These are phyloP conservation scores for Arrhopalites spinosus DNA, from an alignment of 2,888 invertebrate genomes.

Conservation along the genomic window DNA sequence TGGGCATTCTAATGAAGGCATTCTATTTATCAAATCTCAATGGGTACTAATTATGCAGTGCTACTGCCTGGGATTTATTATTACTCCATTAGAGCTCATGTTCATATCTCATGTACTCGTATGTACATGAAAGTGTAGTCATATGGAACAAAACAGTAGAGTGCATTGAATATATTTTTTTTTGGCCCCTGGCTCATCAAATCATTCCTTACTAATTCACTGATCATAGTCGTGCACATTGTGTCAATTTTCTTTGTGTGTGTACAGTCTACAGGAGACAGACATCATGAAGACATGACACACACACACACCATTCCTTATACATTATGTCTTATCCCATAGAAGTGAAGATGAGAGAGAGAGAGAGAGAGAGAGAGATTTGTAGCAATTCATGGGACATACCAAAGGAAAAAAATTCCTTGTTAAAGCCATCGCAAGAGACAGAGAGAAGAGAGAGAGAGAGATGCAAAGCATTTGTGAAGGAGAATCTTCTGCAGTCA, in stretches of 20 bases:
- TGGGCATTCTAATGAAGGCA: constrained; percentile 42
- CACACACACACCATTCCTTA: neutral
- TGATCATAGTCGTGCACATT: constrained; percentile 34
- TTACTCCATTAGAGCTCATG: constrained; percentile 5
- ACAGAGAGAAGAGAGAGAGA: neutral
- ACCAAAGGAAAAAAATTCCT: neutral
- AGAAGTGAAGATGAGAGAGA: neutral
- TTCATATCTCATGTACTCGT: neutral
- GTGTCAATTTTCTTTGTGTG: constrained; percentile 34
- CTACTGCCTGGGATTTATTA: constrained; percentile 35
- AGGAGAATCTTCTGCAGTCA: neutral
- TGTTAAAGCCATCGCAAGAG: no score
- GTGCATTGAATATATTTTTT: neutral
- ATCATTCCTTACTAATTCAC: constrained; percentile 36
- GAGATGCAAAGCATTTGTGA: neutral
- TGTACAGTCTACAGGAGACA: neutral
- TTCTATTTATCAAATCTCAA: constrained; percentile 45
- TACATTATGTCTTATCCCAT: neutral
- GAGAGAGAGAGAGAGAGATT: neutral
- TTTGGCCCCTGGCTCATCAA: constrained; percentile 28
- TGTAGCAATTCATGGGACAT: neutral
- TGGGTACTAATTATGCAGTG: constrained; percentile 38
- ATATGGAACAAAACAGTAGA: neutral
- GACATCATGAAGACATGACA: neutral
- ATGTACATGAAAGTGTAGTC: no score